phyloP scores from a whole-genome alignment of 2,797 vertebrate genomes.

The Acanthurus lineatus region DNA sequence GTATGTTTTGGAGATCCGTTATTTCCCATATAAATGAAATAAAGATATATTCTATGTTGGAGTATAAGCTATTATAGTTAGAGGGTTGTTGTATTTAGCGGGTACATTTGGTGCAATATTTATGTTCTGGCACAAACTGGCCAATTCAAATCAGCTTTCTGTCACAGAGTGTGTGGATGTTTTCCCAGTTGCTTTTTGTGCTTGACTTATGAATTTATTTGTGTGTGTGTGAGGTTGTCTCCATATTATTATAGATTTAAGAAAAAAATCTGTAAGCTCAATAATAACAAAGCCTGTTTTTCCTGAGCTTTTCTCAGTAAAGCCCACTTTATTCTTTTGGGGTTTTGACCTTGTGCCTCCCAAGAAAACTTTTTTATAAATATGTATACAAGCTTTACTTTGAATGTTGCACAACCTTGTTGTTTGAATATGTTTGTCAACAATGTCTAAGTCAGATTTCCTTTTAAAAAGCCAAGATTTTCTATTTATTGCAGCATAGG shows the following conservation, averaged over 20 bases:
- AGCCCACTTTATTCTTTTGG: slow-evolving; percentile 42
- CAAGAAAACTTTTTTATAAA: slow-evolving; percentile 75
- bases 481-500: slow-evolving; percentile 80
- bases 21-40: slow-evolving; percentile 78
- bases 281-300: slow-evolving; percentile 65
- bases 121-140: slow-evolving; percentile 75
- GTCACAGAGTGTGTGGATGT: slow-evolving; percentile 58
- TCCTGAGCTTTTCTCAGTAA: slow-evolving; percentile 63
- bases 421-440: slow-evolving; percentile 65
- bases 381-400: slow-evolving; percentile 81
- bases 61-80: slow-evolving; percentile 76
- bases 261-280: slow-evolving; percentile 46
- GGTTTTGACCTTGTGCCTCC: slow-evolving; percentile 78
- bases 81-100: slow-evolving; percentile 80
- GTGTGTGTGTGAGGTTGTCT: slow-evolving; percentile 68
- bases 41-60: slow-evolving; percentile 85
- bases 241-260: slow-evolving; percentile 58
- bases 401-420: slow-evolving; percentile 75
- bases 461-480: slow-evolving; percentile 74
- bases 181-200: slow-evolving; percentile 70
- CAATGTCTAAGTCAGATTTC: slow-evolving; percentile 61
- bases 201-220: slow-evolving; percentile 56
- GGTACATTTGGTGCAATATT: slow-evolving; percentile 87
- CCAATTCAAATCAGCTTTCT: slow-evolving; percentile 70
- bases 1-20: slow-evolving; percentile 75